A percentile compares a stretch with the other conserved stretches of the same genome.
Evolutionary conservation across 2,113 vertebrate genomes (phyloP).

Genomic region (Daubentonia madagascariensis): DNA sequence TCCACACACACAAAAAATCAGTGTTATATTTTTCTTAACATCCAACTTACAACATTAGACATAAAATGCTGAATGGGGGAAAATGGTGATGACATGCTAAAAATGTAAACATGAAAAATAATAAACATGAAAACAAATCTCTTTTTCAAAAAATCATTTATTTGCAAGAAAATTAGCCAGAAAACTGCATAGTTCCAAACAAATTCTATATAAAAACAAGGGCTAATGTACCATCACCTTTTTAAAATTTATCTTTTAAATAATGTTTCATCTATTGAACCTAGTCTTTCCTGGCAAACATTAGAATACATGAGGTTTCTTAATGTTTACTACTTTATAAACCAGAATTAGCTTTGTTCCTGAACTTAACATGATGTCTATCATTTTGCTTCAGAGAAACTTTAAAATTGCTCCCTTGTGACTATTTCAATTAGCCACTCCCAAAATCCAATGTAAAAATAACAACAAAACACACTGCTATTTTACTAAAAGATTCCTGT

Average conservation of each 20-base stretch:
- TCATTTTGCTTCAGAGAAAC: slow-evolving; percentile 50
- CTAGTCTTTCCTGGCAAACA: slow-evolving; percentile 44
- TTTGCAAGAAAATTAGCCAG: slow-evolving; percentile 58
- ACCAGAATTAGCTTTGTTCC: slow-evolving; percentile 36
- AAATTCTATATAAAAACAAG: slow-evolving; percentile 30
- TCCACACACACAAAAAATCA: slow-evolving; percentile 24
- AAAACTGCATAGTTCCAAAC: slow-evolving; percentile 41
- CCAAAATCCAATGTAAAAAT: slow-evolving; percentile 9
- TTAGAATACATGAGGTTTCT: background rate
- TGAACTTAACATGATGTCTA: slow-evolving; percentile 40
- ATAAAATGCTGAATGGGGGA: background rate
- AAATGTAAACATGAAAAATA: slow-evolving; percentile 33
- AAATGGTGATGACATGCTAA: slow-evolving; percentile 41
- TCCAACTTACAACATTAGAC: slow-evolving; percentile 55
- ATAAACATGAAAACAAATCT: slow-evolving; percentile 33
- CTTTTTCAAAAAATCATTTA: slow-evolving; percentile 58
- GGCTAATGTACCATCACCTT: slow-evolving; percentile 40
- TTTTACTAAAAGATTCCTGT: slow-evolving; percentile 38
- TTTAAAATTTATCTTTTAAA: slow-evolving; percentile 63
- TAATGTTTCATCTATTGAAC: slow-evolving; percentile 45
- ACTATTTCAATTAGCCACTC: slow-evolving; percentile 33
- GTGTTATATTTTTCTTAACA: slow-evolving; percentile 13
- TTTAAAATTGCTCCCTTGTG: slow-evolving; percentile 44
- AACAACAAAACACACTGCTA: background rate
- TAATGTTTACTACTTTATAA: slow-evolving; percentile 47